These are phyloP conservation scores for Bungarus multicinctus DNA, from an alignment of 2,113 vertebrate species.

Conservation along the genomic window DNA sequence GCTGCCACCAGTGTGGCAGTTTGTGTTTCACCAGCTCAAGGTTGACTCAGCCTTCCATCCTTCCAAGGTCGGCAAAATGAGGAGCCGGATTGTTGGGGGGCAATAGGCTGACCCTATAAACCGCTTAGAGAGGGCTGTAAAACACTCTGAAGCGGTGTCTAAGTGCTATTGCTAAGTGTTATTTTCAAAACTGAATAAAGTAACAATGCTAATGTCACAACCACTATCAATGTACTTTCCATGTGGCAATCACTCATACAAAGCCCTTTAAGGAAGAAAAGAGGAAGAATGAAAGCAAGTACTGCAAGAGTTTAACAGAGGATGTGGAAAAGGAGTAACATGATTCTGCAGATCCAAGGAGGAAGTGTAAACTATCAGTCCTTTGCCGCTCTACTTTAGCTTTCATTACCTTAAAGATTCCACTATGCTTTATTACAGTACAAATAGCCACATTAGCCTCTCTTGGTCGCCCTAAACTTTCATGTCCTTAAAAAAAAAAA, in stretches of 20 bases:
- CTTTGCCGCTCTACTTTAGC: rapidly evolving
- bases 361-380: neutral
- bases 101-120: too few relatives aligned
- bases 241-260: neutral
- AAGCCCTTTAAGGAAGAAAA: neutral
- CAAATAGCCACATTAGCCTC: slow-evolving; percentile 44
- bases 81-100: too few relatives aligned
- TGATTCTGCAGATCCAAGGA: rapidly evolving
- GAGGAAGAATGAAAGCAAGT: neutral
- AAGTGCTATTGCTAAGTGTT: neutral
- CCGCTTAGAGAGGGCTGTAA: too few relatives aligned
- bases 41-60: too few relatives aligned
- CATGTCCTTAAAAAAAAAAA: slow-evolving; percentile 50
- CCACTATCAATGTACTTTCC: neutral
- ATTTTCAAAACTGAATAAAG: slow-evolving; percentile 1
- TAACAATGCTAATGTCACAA: rapidly evolving
- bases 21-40: too few relatives aligned
- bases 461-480: slow-evolving; percentile 59
- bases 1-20: too few relatives aligned
- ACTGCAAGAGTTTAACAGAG: neutral
- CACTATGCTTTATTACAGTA: slow-evolving; percentile 8
- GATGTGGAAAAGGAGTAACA: neutral
- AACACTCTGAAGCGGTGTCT: too few relatives aligned
- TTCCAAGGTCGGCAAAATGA: too few relatives aligned
- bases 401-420: neutral